Evolutionary conservation across 2,113 vertebrate species (phyloP), one percentile per base, ranked within the genome.

Genomic region (Gobius niger): DNA sequence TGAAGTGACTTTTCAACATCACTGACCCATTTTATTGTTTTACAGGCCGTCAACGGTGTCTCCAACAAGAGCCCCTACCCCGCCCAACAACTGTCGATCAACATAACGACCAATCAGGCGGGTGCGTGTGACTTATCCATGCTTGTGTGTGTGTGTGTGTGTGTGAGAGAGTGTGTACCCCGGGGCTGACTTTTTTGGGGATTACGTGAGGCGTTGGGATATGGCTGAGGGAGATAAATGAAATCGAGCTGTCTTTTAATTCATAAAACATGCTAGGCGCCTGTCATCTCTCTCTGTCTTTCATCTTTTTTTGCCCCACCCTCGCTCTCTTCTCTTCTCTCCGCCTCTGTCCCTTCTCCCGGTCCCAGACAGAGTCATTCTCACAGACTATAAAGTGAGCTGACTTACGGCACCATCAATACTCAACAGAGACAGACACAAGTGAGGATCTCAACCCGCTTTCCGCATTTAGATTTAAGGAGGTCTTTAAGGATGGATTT

Each of bases 31-130:
- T 81, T 83, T 65, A n/a, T 54, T 69, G 3, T 71, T 63, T 65
- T 44, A 70, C 95, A 99, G 90, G 94, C 98, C 0, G 91, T 98
- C 87, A 99, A 98, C 0, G 98, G 98, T 0, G 97, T 99, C 19
- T 96, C 96, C 78, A 95, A 84, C 92, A 97, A 96, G 88, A 99
- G 96, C 79, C 96, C 96, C 53, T 98, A 96, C 77, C 96, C 95
- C 0, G 95, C 96, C 11, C 97, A 98, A 65, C 95, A 97, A 0
- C 93, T 96, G 83, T 96, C 96, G 0, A 95, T 99, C 91, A 99
- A 99, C 91, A 96, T 99, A 89, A 99, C 97, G 79, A 99, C 98
- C 73, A 99, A 99, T 88, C 98, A 99, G 89, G 96, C 96, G 0
- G 98, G 98, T 99, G 87, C 95, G 96, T 86, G 44, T 44, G 34